Evolutionary conservation across 2,113 vertebrate genomes (phyloP).

Genomic region (Melanerpes aurifrons): DNA sequence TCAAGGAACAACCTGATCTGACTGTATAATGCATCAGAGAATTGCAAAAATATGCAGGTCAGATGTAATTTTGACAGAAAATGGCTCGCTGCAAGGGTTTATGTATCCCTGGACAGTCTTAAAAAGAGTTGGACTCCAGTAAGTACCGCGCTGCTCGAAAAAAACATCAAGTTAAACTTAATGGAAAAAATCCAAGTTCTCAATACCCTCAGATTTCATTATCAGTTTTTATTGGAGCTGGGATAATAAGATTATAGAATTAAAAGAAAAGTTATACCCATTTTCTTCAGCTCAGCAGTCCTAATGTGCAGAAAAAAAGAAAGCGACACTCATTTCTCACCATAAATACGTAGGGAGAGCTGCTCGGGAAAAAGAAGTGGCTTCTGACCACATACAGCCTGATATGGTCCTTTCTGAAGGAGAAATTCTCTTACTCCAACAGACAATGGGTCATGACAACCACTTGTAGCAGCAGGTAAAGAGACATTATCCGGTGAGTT

Average conservation of each 20-base stretch:
- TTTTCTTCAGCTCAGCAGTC: slow-evolving; percentile 52
- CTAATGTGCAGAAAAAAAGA: neutral
- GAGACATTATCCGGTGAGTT: neutral
- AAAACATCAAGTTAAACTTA: slow-evolving; percentile 46
- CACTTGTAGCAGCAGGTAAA: neutral
- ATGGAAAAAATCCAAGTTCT: slow-evolving; percentile 42
- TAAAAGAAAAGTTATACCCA: slow-evolving; percentile 53
- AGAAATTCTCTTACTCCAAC: neutral
- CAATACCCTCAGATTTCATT: slow-evolving; percentile 55
- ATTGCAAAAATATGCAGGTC: slow-evolving; percentile 75
- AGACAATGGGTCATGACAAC: neutral
- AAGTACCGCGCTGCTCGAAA: slow-evolving; percentile 62
- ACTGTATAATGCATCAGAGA: slow-evolving; percentile 71
- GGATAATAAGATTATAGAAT: slow-evolving; percentile 67
- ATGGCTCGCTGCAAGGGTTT: slow-evolving; percentile 69
- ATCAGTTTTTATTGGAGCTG: slow-evolving; percentile 47
- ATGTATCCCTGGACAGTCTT: slow-evolving; percentile 72
- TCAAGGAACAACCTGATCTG: slow-evolving; percentile 74
- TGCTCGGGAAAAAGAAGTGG: neutral
- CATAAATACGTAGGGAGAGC: slow-evolving; percentile 4
- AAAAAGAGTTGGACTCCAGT: slow-evolving; percentile 64
- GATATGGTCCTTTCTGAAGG: neutral
- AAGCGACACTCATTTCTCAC: slow-evolving; percentile 28
- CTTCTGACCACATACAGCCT: neutral
- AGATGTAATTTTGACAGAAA: slow-evolving; percentile 74